These are phyloP conservation scores for Acomys russatus DNA, from an alignment of 2,797 vertebrate genomes.

Conservation along the genomic window DNA sequence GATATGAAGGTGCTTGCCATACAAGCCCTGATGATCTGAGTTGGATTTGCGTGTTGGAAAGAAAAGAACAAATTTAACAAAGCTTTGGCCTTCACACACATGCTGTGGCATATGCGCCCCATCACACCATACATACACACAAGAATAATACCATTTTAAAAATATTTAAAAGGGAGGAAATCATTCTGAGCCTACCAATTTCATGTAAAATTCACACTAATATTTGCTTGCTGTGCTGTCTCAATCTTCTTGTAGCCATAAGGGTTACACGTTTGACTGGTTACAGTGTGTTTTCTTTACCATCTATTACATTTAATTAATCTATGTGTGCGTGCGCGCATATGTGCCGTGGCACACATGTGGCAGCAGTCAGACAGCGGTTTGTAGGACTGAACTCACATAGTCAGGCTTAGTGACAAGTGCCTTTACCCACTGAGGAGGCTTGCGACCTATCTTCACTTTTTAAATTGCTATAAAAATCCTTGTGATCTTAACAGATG, in stretches of 20 bases:
- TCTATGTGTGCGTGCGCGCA: neutral
- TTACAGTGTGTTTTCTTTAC: constrained; percentile 30
- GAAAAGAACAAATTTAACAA: neutral
- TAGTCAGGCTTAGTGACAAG: neutral
- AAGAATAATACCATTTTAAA: neutral
- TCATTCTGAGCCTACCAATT: neutral
- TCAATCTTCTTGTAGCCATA: constrained; percentile 5
- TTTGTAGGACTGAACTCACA: neutral
- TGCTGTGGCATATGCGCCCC: neutral
- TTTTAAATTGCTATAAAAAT: constrained; percentile 56
- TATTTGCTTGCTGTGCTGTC: neutral
- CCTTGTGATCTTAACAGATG: constrained; percentile 42
- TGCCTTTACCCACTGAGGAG: no score
- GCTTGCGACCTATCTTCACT: neutral
- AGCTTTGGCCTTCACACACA: neutral
- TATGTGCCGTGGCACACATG: neutral
- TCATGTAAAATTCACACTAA: neutral
- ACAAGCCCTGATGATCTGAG: neutral
- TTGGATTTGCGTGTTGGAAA: neutral
- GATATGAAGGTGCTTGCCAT: no score
- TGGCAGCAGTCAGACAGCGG: neutral
- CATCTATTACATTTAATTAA: neutral
- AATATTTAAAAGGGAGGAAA: constrained; percentile 66
- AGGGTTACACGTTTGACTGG: constrained; percentile 30
- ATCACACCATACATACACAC: neutral